These are phyloP conservation scores for Oncorhynchus mykiss DNA, from an alignment of 2,113 vertebrate genomes.

Conservation along the genomic window DNA sequence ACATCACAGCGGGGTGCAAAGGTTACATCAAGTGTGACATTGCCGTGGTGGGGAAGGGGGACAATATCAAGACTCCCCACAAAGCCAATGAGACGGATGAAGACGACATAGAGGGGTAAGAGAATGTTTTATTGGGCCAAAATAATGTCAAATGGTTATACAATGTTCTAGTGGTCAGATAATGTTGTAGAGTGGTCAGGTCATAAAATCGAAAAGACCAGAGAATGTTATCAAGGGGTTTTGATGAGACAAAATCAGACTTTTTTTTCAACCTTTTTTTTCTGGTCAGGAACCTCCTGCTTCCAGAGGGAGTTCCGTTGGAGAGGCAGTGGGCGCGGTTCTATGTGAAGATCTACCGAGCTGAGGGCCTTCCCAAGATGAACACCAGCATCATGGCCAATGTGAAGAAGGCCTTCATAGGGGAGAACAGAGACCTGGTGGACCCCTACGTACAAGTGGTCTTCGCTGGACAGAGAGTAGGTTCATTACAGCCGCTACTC, in stretches of 20 bases:
- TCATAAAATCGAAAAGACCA: not conserved
- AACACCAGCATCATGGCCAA: slow-evolving; percentile 99
- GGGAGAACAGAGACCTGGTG: slow-evolving; percentile 96
- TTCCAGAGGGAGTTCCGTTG: slow-evolving; percentile 88
- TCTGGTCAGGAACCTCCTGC: slow-evolving; percentile 83
- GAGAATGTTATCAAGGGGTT: not conserved
- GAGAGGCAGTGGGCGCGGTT: slow-evolving; percentile 97
- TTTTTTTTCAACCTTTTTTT: slow-evolving; percentile 8
- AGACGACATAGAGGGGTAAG: slow-evolving; percentile 94
- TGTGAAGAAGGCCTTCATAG: slow-evolving; percentile 95
- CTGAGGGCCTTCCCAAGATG: slow-evolving; percentile 94
- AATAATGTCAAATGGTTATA: no score
- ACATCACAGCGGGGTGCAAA: slow-evolving; percentile 90
- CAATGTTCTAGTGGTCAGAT: no score
- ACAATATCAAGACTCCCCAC: slow-evolving; percentile 94
- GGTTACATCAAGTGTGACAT: slow-evolving; percentile 95
- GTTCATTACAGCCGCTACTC: not conserved
- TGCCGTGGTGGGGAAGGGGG: slow-evolving; percentile 91
- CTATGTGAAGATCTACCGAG: slow-evolving; percentile 91
- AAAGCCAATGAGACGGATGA: slow-evolving; percentile 91
- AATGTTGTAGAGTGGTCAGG: no score
- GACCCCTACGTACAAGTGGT: slow-evolving; percentile 93
- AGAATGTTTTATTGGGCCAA: not conserved
- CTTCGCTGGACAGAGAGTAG: slow-evolving; percentile 95
- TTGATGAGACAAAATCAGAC: no score